Evolutionary conservation across 1,140 invertebrate species (phyloP), one percentile per base, ranked within the genome.

Genomic region (Macrocentrus cingulum): DNA sequence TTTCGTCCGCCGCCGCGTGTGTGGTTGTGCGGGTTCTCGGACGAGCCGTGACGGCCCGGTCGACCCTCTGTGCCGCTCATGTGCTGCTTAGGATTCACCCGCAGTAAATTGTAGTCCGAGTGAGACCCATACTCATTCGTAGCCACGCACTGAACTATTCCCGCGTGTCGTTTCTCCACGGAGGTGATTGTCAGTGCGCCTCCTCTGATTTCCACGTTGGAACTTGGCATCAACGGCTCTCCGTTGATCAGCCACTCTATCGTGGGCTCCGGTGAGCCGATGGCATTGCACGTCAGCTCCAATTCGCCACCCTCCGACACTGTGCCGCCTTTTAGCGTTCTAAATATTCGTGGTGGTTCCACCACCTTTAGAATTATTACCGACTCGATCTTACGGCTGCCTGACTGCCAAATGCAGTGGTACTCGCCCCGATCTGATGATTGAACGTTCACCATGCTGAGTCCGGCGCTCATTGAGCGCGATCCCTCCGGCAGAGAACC

Each of bases 81-180:
- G 18, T 89, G 88, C 69, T 90, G 87, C 65, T 87, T 84, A 0
- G 91, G 90, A 55, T 86, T 84, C 0, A 94, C 91, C 52, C 84
- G 84, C 29, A 93, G 71, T 59, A 87, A 76, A 46, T 68, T 75
- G 22, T 81, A 81, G 8, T 81, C 81, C 6, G 80, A 83, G 11
- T 81, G 85, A 53, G 88, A 89, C 16, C 91, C 91, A 9, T 92
- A 82, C n/a, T 82, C 74, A 76, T 95, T 96, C 56, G 84, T 87
- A 0, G 91, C 92, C 64, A 95, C 91, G 71, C 92, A 94, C 69
- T 96, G 92, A 52, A 94, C 88, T 15, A 94, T 88, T 0, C 94
- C 94, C 0, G 91, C 90, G 68, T 95, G 91, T 2, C 84, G 83
- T 67, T 92, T 92, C 65, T 90, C 85, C 0, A 91, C 87, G 2